A percentile compares a stretch with the other conserved stretches of the same genome.
These are phyloP conservation scores for Bolborhynchus lineola DNA, from an alignment of 2,113 vertebrate genomes.

Conservation along the genomic window DNA sequence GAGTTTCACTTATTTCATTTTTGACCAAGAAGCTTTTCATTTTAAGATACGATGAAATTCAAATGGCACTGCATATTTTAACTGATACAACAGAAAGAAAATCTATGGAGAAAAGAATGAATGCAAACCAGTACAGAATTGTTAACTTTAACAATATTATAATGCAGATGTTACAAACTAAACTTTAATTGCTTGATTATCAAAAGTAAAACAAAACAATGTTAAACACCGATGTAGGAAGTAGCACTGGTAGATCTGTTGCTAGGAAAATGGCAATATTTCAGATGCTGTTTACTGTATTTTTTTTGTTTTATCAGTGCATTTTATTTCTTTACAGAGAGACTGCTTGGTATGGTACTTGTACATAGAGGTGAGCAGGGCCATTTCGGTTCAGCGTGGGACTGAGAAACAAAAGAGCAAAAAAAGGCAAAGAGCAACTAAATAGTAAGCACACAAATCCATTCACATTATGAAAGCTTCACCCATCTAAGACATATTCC, in stretches of 20 bases:
- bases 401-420: neutral
- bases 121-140: neutral
- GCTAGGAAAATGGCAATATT: neutral
- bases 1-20: neutral
- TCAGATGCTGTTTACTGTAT: neutral
- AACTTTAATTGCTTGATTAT: neutral
- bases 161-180: neutral
- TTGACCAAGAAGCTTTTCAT: neutral
- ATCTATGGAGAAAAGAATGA: neutral
- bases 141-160: neutral
- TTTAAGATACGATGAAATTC: neutral
- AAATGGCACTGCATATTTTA: neutral
- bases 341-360: neutral
- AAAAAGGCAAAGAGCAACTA: neutral
- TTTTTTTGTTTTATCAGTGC: neutral
- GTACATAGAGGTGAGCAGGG: neutral
- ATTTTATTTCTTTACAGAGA: neutral
- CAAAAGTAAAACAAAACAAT: neutral
- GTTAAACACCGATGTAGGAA: neutral
- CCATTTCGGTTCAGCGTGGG: neutral
- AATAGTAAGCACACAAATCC: neutral
- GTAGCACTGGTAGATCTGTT: neutral
- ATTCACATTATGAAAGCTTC: neutral
- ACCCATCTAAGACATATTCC: neutral
- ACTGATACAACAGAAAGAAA: neutral